Percentiles rank a stretch among this genome's conserved stretches.
Conservation (phyloP, 2,888 invertebrate species). For the Agriopis leucophaearia region DNA sequence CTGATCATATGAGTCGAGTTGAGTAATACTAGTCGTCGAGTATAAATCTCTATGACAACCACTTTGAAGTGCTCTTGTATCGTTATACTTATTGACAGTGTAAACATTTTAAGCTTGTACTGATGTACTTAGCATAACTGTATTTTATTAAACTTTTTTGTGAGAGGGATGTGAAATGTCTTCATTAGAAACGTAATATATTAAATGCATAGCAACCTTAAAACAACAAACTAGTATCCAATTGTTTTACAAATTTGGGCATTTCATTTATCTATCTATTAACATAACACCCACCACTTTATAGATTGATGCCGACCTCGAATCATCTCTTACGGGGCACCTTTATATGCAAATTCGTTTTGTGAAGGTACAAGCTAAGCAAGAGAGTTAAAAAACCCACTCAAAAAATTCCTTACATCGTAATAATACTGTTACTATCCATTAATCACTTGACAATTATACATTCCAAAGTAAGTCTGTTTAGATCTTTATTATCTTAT, state of each 20-base stretch:
- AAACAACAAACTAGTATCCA: neutral
- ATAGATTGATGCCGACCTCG: slow-evolving; percentile 32
- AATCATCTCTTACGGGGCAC: slow-evolving; percentile 18
- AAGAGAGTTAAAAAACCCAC: slow-evolving; percentile 11
- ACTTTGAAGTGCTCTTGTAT: slow-evolving; percentile 30
- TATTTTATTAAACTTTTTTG: neutral
- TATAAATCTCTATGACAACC: slow-evolving; percentile 27
- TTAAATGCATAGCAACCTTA: neutral
- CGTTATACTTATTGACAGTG: slow-evolving; percentile 16
- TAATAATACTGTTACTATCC: no score
- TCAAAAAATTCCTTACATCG: slow-evolving; percentile 8
- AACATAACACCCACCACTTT: slow-evolving; percentile 29
- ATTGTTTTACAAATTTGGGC: slow-evolving; percentile 20
- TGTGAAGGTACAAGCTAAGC: neutral
- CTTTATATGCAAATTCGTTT: slow-evolving; percentile 26
- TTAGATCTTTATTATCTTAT: no score
- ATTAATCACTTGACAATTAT: no score
- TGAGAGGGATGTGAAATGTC: neutral
- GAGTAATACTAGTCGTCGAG: neutral
- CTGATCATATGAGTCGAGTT: slow-evolving; percentile 1
- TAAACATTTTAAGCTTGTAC: neutral
- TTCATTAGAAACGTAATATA: neutral
- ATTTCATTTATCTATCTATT: slow-evolving; percentile 26
- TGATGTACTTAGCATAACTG: neutral
- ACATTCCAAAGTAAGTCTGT: no score